These are phyloP conservation scores for Geotrupes spiniger DNA, from an alignment of 2,888 invertebrate species.

Conservation along the genomic window DNA sequence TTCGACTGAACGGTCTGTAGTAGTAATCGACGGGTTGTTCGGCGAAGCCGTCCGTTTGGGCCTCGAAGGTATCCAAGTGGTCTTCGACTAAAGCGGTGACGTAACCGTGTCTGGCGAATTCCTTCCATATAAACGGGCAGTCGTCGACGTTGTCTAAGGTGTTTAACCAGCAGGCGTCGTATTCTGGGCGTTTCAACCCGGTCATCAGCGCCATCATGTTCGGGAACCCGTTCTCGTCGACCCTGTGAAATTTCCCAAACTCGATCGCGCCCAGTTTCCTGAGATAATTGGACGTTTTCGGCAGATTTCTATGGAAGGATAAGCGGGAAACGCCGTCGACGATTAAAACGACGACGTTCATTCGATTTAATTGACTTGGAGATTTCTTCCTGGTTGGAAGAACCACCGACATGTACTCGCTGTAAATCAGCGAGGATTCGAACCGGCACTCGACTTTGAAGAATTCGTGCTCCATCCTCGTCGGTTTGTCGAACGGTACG, in stretches of 20 bases:
- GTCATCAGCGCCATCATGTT: constrained; percentile 15
- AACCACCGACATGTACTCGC: no score
- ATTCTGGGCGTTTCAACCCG: not conserved
- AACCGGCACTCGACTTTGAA: no score
- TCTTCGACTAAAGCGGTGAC: constrained; percentile 82
- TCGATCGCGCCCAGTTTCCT: constrained; percentile 10
- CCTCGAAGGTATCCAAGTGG: constrained; percentile 75
- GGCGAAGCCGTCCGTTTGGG: constrained; percentile 69
- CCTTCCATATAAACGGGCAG: constrained; percentile 82
- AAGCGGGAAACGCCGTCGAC: constrained; percentile 15
- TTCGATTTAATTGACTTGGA: no score
- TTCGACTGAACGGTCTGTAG: constrained; percentile 68
- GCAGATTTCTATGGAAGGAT: constrained; percentile 9
- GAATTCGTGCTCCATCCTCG: no score
- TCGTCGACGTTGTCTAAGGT: constrained; percentile 60
- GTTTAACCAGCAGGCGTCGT: constrained; percentile 5
- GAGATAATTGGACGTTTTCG: constrained; percentile 11
- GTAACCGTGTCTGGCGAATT: constrained; percentile 68
- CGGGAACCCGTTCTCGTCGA: constrained; percentile 12
- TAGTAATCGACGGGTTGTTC: constrained; percentile 81
- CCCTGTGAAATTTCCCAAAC: constrained; percentile 12
- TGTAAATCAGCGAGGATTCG: no score
- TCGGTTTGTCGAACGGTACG: no score
- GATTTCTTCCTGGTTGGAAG: no score
- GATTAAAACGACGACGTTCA: constrained; percentile 13